Conservation (phyloP, 2,113 vertebrate genomes). For the Pomatorhinus ruficollis region DNA sequence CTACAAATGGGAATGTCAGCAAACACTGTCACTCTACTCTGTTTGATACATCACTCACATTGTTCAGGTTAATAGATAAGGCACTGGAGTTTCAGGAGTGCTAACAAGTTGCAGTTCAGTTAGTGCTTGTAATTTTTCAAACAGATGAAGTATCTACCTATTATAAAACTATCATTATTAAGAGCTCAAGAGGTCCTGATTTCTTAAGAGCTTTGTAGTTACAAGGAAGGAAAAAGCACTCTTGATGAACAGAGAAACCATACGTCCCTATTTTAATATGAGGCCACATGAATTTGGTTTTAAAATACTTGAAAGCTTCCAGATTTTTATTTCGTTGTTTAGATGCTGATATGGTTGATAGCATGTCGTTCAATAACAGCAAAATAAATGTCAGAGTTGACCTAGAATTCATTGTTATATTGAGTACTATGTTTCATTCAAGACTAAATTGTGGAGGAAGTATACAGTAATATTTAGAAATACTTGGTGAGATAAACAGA, state of each 20-base stretch:
- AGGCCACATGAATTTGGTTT: background rate
- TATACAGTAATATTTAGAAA: background rate
- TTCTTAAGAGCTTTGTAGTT: background rate
- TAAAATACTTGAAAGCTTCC: background rate
- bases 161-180: background rate
- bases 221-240: background rate
- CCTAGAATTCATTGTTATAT: background rate
- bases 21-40: conserved; percentile 21
- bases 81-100: background rate
- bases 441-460: background rate
- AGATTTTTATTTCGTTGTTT: background rate
- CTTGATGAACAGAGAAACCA: background rate
- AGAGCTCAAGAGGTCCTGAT: background rate
- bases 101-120: background rate
- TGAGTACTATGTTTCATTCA: background rate
- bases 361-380: background rate
- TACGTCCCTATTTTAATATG: background rate
- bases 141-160: background rate
- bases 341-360: background rate
- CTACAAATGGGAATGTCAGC: background rate
- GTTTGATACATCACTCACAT: background rate
- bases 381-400: background rate
- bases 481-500: background rate
- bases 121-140: background rate
- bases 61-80: background rate